Evolutionary conservation across 1,140 invertebrate species (phyloP).

Genomic region (Pseudomyrmex cubaensis): DNA sequence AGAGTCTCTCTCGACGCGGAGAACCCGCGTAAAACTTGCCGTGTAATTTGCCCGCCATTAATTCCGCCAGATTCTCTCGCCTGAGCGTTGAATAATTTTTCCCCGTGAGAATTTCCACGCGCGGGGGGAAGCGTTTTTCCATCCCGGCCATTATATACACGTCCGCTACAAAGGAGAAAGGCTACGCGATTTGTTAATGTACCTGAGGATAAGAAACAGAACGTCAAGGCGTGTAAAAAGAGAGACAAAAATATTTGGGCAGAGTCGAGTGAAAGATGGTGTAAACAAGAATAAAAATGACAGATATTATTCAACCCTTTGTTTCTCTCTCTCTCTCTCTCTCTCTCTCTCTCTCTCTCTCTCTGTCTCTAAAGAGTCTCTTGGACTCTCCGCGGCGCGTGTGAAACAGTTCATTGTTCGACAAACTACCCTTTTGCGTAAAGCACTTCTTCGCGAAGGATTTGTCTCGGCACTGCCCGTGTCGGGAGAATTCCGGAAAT

Average conservation of each 20-base stretch:
- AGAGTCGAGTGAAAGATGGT: constrained; percentile 14
- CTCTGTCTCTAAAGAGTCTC: neutral
- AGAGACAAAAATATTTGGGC: constrained; percentile 36
- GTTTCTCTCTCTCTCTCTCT: too few species aligned
- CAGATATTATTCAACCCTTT: constrained; percentile 39
- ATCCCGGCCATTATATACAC: neutral
- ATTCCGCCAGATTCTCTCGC: constrained; percentile 35
- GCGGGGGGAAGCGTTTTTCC: constrained; percentile 23
- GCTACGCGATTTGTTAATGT: neutral
- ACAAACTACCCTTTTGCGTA: neutral
- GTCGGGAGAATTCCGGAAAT: constrained; percentile 27
- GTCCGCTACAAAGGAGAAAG: neutral
- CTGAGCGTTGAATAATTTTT: constrained; percentile 36
- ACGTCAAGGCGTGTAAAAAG: constrained; percentile 12
- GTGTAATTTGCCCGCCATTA: constrained; percentile 65
- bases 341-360: neutral
- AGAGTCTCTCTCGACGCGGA: neutral
- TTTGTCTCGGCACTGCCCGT: neutral
- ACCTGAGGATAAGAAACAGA: neutral
- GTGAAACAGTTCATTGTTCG: constrained; percentile 10
- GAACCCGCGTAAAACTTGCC: constrained; percentile 35
- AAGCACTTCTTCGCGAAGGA: constrained; percentile 2
- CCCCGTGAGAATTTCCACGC: constrained; percentile 29
- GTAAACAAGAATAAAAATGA: constrained; percentile 56
- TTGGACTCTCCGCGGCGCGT: neutral